Conservation (phyloP, 1,140 invertebrate genomes). For the Caenorhabditis inopinata region DNA sequence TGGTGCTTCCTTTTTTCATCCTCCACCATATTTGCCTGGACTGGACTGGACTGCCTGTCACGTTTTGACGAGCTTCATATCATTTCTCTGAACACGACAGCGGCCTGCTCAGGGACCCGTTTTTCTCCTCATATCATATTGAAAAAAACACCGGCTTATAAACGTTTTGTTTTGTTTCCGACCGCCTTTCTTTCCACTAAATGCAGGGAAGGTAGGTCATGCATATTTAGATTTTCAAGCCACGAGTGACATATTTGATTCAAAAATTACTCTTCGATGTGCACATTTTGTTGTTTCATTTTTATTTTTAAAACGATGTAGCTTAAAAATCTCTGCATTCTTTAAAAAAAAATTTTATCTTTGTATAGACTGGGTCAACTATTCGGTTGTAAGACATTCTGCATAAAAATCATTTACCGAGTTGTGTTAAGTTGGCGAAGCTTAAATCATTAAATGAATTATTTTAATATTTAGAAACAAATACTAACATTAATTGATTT, state of each 20-base stretch:
- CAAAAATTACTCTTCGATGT: not conserved
- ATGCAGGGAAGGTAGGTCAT: conserved; percentile 26
- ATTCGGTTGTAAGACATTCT: too few species aligned
- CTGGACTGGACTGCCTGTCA: conserved; percentile 16
- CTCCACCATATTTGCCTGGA: conserved; percentile 4
- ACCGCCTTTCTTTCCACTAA: not conserved
- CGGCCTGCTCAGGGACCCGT: not conserved
- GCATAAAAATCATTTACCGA: too few species aligned
- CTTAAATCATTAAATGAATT: too few species aligned
- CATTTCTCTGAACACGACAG: conserved; percentile 26
- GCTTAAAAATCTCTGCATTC: too few species aligned
- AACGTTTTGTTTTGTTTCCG: conserved; percentile 30
- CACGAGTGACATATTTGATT: conserved; percentile 23
- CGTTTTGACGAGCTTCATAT: conserved; percentile 31
- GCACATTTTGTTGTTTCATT: too few species aligned
- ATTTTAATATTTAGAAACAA: too few species aligned
- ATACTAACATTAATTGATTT: too few species aligned
- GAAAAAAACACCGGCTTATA: conserved; percentile 19
- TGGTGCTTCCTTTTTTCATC: not conserved
- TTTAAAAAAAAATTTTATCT: too few species aligned
- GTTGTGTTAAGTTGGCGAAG: too few species aligned
- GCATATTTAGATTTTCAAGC: conserved; percentile 30
- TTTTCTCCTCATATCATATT: conserved; percentile 22
- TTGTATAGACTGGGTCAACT: too few species aligned
- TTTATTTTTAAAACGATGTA: not conserved